Evolutionary conservation across 2,888 invertebrate genomes (phyloP).

Genomic region (Abrostola triplasia): DNA sequence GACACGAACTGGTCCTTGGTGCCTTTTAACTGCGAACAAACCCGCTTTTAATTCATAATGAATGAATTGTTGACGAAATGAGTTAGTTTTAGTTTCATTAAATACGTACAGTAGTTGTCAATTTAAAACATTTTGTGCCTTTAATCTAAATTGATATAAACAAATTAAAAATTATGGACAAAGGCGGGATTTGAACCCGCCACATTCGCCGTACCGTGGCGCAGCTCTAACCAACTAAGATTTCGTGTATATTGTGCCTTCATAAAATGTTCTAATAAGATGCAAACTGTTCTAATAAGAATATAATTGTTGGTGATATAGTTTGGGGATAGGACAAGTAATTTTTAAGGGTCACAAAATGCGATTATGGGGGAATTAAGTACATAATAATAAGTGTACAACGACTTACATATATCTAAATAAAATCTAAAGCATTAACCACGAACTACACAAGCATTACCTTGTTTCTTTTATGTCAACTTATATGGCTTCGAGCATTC

Average conservation of each 20-base stretch:
- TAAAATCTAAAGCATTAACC: conserved; percentile 16
- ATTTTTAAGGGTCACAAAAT: no score
- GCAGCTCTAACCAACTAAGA: no score
- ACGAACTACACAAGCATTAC: conserved; percentile 20
- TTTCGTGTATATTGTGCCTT: no score
- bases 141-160: no score
- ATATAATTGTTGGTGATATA: no score
- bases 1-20: conserved; percentile 46
- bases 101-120: not conserved
- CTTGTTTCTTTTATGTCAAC: conserved; percentile 27
- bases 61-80: conserved; percentile 20
- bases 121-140: not conserved
- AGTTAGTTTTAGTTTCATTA: not conserved
- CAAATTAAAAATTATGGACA: no score
- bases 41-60: conserved; percentile 35
- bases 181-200: no score
- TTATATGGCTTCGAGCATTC: conserved; percentile 43
- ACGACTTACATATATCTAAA: conserved; percentile 17
- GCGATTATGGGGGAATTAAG: conserved; percentile 19
- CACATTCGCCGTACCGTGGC: no score
- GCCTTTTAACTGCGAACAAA: conserved; percentile 49
- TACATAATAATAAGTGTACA: conserved; percentile 10
- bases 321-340: conserved; percentile 1
- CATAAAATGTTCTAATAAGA: not conserved
- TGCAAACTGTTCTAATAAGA: conserved; percentile 3